Base-by-base conservation (phyloP, 1,140 invertebrate species). In the Archivesica marissinica region DNA sequence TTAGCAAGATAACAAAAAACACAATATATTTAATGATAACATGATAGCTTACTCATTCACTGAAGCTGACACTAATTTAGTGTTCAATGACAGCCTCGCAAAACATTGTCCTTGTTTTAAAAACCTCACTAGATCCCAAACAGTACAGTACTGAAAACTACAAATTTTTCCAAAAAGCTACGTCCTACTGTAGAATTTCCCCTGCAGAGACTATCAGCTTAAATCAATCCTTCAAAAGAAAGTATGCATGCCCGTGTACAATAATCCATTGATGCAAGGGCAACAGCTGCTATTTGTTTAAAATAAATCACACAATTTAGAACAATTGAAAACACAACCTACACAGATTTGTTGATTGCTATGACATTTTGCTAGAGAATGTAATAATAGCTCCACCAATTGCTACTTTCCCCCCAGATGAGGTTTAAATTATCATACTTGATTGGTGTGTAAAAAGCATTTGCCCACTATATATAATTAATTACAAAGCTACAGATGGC, bases 391-490 rank as follows among this genome's bases (percentile, higher is more conserved):
- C 68, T 47, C 68, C 50, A 15, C 23, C 13, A 1, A 50, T 47
- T 33, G 0, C 33, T 30, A 33, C 38, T 38, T 13, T 39, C 9
- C 20, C 6, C 17, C 30, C 2, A 66, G 23, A 13, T 33, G 11
- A 50, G 35, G n/a, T n/a, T 15, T 47, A 25, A 2, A 47, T 28
- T 33, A 33, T 33, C 13, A 17, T 25, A 72, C 41, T 9, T 47
- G 41, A 28, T 72, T 20, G n/a, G 41, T 28, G 39, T 47, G 28
- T 44, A 72, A 72, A 72, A 72, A 38, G 41, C 30, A 52, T 33
- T 1, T 72, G 23, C 39, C n/a, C 15, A 7, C 0, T 33, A 13
- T 64, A 6, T 72, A 47, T 72, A 25, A 72, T 72, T 72, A 72
- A 72, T 72, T 72, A 72, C 50, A 72, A 41, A 30, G 28, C 39